Evolutionary conservation across 2,797 vertebrate genomes (phyloP), one percentile per base, ranked within the genome.

Genomic region (Eidolon dupreanum): DNA sequence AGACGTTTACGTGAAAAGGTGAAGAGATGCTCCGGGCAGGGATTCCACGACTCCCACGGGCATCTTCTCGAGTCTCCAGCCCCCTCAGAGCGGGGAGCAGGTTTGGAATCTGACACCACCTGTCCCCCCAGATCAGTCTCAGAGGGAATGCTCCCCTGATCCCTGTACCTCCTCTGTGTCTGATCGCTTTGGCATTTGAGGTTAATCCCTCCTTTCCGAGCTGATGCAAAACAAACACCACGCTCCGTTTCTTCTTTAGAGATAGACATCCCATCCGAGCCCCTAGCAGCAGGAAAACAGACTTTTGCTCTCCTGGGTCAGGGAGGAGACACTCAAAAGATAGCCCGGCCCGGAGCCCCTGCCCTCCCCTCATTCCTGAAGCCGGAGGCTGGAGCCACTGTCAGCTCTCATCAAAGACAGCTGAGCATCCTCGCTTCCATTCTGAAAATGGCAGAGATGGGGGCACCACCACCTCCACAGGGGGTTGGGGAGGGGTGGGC

Each of bases 371-470:
- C 98, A 97, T 98, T 98, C 97, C 97, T 77, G 0, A 79, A 98
- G 98, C 96, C 97, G 98, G 99, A 99, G 98, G 98, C 98, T 99
- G 99, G 99, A 99, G 99, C 99, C 99, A 99, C 99, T 99, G 99
- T 99, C 99, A 99, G 98, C 97, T 99, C 99, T 99, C 98, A 99
- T 99, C 99, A 99, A 98, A 98, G 97, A 98, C 49, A 94, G 96
- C 97, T 28, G 41, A 96, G 91, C 93, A 98, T 98, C 99, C 98
- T 97, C 61, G 96, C 94, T 98, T 98, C 96, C 65, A 77, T 66
- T 71, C 90, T 87, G 73, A 53, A 49, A 36, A 38, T 36, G 75
- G 87, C 91, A 93, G 92, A 63, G 36, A 17, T 15, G 33, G 90
- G 65, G 82, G 73, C 93, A 96, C 96, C 93, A 68, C 96, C 93